Evolutionary conservation across 2,113 vertebrate species (phyloP).

Genomic region (Serilophus lunatus): DNA sequence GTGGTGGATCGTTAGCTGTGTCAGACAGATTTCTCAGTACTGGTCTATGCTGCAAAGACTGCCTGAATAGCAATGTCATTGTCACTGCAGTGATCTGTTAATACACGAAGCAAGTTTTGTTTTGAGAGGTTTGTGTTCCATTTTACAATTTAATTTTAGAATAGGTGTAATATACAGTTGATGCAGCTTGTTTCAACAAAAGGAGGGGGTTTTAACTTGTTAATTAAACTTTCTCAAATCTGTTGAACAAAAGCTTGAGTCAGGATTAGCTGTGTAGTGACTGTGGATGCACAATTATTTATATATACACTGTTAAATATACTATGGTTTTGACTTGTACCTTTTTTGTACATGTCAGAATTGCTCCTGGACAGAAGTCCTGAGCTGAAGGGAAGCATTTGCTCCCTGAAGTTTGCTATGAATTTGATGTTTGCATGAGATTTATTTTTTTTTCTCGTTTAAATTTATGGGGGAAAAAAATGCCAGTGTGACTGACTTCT

Average conservation of each 20-base stretch:
- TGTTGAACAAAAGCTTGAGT: background rate
- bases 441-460: background rate
- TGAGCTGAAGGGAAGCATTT: background rate
- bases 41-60: background rate
- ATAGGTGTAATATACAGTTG: background rate
- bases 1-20: fast-evolving
- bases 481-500: background rate
- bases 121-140: background rate
- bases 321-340: background rate
- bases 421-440: background rate
- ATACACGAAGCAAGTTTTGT: background rate
- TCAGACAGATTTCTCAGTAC: background rate
- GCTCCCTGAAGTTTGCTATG: background rate
- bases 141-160: background rate
- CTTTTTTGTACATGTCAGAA: background rate
- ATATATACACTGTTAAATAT: background rate
- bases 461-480: background rate
- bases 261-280: background rate
- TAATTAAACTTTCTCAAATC: background rate
- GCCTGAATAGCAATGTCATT: background rate
- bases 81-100: background rate
- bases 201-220: background rate
- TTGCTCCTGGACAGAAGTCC: background rate
- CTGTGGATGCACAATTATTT: background rate
- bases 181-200: background rate